Evolutionary conservation across 2,888 invertebrate genomes (phyloP).

Genomic region (Podotricha telesiphe): DNA sequence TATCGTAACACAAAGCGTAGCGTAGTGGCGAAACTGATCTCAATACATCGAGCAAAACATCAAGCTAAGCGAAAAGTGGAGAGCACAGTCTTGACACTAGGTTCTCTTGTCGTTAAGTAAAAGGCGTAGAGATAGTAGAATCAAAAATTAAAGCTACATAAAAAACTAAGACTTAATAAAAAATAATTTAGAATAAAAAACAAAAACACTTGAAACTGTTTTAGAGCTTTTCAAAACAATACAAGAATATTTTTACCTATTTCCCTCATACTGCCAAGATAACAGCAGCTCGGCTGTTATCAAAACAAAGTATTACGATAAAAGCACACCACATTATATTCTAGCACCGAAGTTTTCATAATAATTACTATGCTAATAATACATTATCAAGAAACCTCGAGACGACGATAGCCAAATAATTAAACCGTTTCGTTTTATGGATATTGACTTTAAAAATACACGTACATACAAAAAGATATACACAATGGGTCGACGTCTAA

Average conservation of each 20-base stretch:
- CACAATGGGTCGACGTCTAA: too few species aligned
- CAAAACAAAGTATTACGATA: slow-evolving; percentile 13
- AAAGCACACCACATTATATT: slow-evolving; percentile 16
- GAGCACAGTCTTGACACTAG: too few species aligned
- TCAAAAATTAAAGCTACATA: too few species aligned
- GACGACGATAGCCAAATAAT: not conserved
- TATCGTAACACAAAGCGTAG: too few species aligned
- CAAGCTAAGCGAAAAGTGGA: too few species aligned
- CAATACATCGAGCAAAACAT: too few species aligned
- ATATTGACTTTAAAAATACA: not conserved
- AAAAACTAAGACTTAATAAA: not conserved
- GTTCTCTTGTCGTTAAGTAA: too few species aligned
- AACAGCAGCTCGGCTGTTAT: slow-evolving; percentile 1
- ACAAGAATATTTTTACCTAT: not conserved
- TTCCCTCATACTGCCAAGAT: not conserved
- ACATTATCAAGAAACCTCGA: slow-evolving; percentile 25
- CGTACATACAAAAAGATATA: not conserved
- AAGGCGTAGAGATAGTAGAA: too few species aligned
- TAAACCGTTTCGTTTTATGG: slow-evolving; percentile 1
- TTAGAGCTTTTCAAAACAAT: not conserved
- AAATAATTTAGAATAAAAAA: not conserved
- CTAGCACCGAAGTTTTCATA: slow-evolving; percentile 24
- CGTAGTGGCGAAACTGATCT: too few species aligned
- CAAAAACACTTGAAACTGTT: not conserved
- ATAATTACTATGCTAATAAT: slow-evolving; percentile 23